These are phyloP conservation scores for Lagria hirta DNA, from an alignment of 2,888 invertebrate genomes.

Conservation along the genomic window DNA sequence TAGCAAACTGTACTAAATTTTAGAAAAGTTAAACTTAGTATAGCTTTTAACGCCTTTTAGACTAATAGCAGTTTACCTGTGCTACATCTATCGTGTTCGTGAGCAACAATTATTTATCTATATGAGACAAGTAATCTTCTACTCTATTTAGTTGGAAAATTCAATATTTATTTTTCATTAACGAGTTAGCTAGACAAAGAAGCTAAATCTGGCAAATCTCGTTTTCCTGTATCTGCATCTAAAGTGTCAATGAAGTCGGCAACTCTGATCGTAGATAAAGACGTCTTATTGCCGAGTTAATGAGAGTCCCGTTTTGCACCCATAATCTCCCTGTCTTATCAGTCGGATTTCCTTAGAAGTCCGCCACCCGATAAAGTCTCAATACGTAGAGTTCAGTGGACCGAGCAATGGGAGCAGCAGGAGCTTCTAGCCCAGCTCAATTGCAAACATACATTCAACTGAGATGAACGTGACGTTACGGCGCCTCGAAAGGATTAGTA, in stretches of 20 bases:
- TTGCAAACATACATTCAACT: constrained; percentile 17
- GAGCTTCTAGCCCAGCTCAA: constrained; percentile 7
- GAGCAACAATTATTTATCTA: too few relatives aligned
- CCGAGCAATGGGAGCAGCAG: constrained; percentile 8
- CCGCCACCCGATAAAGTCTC: constrained; percentile 12
- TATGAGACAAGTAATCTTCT: too few relatives aligned
- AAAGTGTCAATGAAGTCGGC: constrained; percentile 28
- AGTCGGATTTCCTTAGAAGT: constrained; percentile 23
- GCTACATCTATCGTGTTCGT: too few relatives aligned
- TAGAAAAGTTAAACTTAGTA: too few relatives aligned
- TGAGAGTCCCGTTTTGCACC: constrained; percentile 31
- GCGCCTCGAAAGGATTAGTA: constrained; percentile 13
- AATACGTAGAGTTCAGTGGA: constrained; percentile 11
- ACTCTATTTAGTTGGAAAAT: too few relatives aligned
- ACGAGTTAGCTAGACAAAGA: too few relatives aligned
- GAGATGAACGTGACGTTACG: constrained; percentile 12
- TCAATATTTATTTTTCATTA: too few relatives aligned
- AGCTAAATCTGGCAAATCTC: too few relatives aligned
- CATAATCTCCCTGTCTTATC: constrained; percentile 28
- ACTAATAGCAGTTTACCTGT: too few relatives aligned
- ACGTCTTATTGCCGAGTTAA: constrained; percentile 30
- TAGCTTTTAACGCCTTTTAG: too few relatives aligned
- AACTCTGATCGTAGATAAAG: constrained; percentile 25
- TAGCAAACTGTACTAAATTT: too few relatives aligned
- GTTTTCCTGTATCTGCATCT: constrained; percentile 28